Conservation (phyloP, 2,888 invertebrate species). For the Alloscopus bannaensis region DNA sequence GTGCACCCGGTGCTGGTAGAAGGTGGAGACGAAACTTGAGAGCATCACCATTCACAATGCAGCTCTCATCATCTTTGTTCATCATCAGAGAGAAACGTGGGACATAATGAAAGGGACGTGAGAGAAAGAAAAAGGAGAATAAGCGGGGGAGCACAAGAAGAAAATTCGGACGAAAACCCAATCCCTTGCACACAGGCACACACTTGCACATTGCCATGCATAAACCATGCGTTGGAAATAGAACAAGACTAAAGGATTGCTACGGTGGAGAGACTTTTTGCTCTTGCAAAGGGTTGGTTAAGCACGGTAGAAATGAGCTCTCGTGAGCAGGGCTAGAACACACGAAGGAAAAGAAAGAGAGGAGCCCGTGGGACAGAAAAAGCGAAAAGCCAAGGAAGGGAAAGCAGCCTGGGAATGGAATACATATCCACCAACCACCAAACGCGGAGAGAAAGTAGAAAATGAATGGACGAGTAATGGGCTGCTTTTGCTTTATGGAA, state of each 20-base stretch:
- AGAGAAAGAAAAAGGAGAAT: too few species aligned
- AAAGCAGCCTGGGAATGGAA: too few species aligned
- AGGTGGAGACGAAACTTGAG: constrained; percentile 17
- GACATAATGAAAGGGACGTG: constrained; percentile 15
- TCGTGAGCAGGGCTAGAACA: too few species aligned
- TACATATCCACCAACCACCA: too few species aligned
- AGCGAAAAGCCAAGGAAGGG: neutral
- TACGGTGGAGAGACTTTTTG: too few species aligned
- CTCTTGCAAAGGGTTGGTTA: neutral
- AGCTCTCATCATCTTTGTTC: constrained; percentile 12
- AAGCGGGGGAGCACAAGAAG: too few species aligned
- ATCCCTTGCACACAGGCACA: constrained; percentile 14
- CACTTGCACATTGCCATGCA: constrained; percentile 36
- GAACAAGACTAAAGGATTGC: constrained; percentile 23
- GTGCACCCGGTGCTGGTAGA: too few species aligned
- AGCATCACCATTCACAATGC: neutral
- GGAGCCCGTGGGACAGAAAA: constrained; percentile 10
- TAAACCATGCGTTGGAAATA: constrained; percentile 53
- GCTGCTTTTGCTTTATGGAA: too few species aligned
- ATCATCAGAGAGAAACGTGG: constrained; percentile 10
- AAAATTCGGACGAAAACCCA: too few species aligned
- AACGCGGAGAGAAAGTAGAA: neutral
- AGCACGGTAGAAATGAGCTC: neutral
- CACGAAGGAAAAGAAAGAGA: too few species aligned
- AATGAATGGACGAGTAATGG: neutral